Evolutionary conservation across 2,113 vertebrate genomes (phyloP), one percentile per base, ranked within the genome.

Genomic region (Neotoma lepida): DNA sequence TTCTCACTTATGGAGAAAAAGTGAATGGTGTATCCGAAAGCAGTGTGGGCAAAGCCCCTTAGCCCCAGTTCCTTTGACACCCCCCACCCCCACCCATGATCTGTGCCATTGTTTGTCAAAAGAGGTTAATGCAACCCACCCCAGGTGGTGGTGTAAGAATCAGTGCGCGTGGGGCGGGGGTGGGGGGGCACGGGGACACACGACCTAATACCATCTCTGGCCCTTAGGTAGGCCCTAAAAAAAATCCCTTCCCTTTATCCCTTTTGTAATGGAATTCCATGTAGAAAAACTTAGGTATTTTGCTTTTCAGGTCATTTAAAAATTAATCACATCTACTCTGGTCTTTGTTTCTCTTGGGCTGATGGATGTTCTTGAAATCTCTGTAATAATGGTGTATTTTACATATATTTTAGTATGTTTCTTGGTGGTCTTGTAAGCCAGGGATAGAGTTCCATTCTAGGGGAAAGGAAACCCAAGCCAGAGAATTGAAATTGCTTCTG

Each of bases 71-170:
- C 70, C 71, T 88, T 51, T 44, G 64, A 63, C 90, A 41, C 0
- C 12, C 28, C 15, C 22, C 44, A 28, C 15, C 17, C 35, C 18
- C 3, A 33, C 33, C 17, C 3, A 7, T 46, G 68, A 71, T 71
- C n/a, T 39, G 13, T 91, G 89, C 94, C 66, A 61, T 88, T 66
- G 64, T 94, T 30, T 94, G 54, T 89, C 58, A 91, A 85, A 82
- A 4, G 73, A 76, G 64, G 15, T 33, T 56, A 28, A 73, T 71
- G 73, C 88, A 73, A 66, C 9, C 46, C 9, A 66, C 17, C 41
- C 14, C 1, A 26, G 41, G 26, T 44, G 9, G 22, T 22, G 33
- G 4, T n/a, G 44, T 14, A 51, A 78, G 61, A 77, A 51, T 64
- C 51, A 41, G 0, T 13, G 9, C n/a, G n/a, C n/a, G n/a, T n/a